Evolutionary conservation across 2,888 invertebrate genomes (phyloP).

Genomic region (Plusia festucae): DNA sequence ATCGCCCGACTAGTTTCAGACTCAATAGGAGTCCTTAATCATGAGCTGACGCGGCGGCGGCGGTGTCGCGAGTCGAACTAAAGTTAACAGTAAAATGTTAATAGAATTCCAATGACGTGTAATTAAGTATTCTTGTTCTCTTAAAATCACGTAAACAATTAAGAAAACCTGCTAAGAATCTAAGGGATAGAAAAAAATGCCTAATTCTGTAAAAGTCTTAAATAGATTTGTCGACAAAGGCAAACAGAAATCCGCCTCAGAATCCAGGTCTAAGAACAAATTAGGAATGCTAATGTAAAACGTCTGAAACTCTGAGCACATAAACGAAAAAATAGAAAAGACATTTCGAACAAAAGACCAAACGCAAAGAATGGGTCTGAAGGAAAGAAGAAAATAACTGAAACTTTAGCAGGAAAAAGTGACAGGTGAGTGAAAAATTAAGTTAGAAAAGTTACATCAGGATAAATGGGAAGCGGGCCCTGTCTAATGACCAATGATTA

Average conservation of each 20-base stretch:
- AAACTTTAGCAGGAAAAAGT: slow-evolving; percentile 37
- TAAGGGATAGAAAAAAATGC: background rate
- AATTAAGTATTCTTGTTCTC: no score
- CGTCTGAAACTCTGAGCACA: background rate
- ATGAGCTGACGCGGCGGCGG: no score
- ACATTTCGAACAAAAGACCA: slow-evolving; percentile 7
- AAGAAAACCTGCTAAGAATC: background rate
- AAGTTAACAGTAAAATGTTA: background rate
- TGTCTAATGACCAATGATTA: slow-evolving; percentile 56
- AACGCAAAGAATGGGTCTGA: slow-evolving; percentile 5
- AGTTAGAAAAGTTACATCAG: slow-evolving; percentile 59
- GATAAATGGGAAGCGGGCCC: slow-evolving; percentile 45
- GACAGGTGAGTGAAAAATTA: slow-evolving; percentile 61
- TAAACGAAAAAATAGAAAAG: background rate
- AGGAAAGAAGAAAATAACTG: slow-evolving; percentile 16
- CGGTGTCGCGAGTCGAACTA: no score
- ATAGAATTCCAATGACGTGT: no score
- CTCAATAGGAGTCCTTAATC: no score
- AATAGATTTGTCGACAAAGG: background rate
- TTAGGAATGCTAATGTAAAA: background rate
- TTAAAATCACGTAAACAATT: background rate
- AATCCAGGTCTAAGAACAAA: background rate
- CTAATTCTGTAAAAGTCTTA: background rate
- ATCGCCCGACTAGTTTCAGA: no score
- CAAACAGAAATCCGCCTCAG: background rate